Evolutionary conservation across 2,113 vertebrate genomes (phyloP).

Genomic region (Clarias magur): DNA sequence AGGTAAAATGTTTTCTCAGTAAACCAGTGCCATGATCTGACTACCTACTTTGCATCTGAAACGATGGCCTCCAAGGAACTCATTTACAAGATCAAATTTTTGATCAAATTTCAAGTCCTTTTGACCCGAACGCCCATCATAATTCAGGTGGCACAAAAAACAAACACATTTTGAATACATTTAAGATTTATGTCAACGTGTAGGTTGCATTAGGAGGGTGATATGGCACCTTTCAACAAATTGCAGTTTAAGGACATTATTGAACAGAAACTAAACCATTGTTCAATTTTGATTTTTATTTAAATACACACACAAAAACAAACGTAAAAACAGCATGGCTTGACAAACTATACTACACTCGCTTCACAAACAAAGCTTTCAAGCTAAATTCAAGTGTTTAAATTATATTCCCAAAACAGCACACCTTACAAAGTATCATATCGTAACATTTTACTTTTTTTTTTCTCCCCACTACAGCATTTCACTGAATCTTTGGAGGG

Average conservation of each 20-base stretch:
- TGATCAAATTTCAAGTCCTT: too few relatives aligned
- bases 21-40: too few relatives aligned
- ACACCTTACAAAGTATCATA: neutral
- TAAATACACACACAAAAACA: constrained; percentile 12
- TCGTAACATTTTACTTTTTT: neutral
- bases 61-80: too few relatives aligned
- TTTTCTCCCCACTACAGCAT: neutral
- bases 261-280: neutral
- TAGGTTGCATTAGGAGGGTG: too few relatives aligned
- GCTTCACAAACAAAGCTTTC: constrained; percentile 6
- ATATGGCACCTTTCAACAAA: too few relatives aligned
- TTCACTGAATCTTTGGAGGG: neutral
- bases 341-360: neutral
- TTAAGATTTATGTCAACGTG: too few relatives aligned
- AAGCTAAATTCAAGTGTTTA: constrained; percentile 17
- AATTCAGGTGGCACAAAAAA: too few relatives aligned
- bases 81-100: too few relatives aligned
- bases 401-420: neutral
- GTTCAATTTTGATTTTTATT: constrained; percentile 59
- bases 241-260: neutral
- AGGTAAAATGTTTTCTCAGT: too few relatives aligned
- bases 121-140: too few relatives aligned
- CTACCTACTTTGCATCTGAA: too few relatives aligned
- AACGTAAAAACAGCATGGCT: constrained; percentile 8
- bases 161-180: too few relatives aligned